These are phyloP conservation scores for Halcyon smyrnensis DNA, from an alignment of 2,797 vertebrate species.

Conservation along the genomic window DNA sequence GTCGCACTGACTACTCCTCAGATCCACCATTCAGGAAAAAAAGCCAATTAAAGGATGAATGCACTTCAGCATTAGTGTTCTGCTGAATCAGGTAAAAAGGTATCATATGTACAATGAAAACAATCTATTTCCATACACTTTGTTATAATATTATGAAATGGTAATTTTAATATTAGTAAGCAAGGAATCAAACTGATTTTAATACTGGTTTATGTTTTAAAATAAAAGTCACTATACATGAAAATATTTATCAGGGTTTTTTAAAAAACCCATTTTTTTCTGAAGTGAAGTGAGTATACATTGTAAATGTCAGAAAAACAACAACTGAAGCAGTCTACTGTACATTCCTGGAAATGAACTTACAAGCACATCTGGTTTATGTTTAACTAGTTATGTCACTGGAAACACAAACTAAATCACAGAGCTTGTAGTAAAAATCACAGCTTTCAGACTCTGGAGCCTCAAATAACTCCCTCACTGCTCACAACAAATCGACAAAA, in stretches of 20 bases:
- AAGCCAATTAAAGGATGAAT: background rate
- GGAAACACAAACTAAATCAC: constrained; percentile 74
- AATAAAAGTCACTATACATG: background rate
- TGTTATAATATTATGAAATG: background rate
- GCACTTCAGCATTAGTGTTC: background rate
- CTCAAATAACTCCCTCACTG: background rate
- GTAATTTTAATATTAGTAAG: background rate
- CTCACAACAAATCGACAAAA: background rate
- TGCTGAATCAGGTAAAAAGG: background rate
- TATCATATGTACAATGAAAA: background rate
- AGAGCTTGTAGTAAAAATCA: constrained; percentile 66
- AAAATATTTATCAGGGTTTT: background rate
- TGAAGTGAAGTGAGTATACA: constrained; percentile 43
- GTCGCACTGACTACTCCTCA: background rate
- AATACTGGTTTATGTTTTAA: background rate
- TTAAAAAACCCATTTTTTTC: background rate
- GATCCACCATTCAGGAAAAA: background rate
- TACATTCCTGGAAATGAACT: constrained; percentile 76
- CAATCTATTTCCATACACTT: background rate
- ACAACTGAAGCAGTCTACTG: constrained; percentile 67
- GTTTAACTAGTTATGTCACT: constrained; percentile 76
- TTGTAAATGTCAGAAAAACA: constrained; percentile 62
- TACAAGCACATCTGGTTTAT: constrained; percentile 79
- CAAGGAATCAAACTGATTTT: background rate
- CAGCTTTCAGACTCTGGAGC: constrained; percentile 53